Evolutionary conservation across 2,888 invertebrate species (phyloP).

Genomic region (Rhagium mordax): DNA sequence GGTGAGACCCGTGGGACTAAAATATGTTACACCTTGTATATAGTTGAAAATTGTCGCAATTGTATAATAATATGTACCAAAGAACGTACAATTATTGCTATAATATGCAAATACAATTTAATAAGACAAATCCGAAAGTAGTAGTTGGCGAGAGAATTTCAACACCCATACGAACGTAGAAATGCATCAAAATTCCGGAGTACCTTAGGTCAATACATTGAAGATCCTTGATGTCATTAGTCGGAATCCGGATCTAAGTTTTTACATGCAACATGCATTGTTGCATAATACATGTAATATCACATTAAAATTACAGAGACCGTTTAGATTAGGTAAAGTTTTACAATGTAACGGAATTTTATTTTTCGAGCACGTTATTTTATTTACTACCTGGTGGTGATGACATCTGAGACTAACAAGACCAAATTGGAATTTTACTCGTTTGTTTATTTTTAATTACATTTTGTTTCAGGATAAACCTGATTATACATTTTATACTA

Average conservation of each 20-base stretch:
- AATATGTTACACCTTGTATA: too few relatives aligned
- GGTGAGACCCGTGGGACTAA: too few relatives aligned
- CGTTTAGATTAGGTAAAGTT: not conserved
- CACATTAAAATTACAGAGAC: not conserved
- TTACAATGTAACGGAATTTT: not conserved
- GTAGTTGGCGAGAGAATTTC: conserved; percentile 15
- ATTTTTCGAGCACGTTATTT: not conserved
- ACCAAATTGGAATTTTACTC: not conserved
- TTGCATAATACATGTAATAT: conserved; percentile 11
- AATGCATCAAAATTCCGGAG: conserved; percentile 26
- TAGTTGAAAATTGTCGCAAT: too few relatives aligned
- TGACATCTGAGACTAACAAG: too few relatives aligned
- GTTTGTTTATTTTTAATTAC: too few relatives aligned
- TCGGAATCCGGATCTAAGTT: conserved; percentile 28
- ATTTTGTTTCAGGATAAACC: too few relatives aligned
- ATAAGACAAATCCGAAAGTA: conserved; percentile 4
- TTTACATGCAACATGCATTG: conserved; percentile 4
- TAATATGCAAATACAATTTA: not conserved
- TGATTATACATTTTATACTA: too few relatives aligned
- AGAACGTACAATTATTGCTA: not conserved
- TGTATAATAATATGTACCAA: too few relatives aligned
- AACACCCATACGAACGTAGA: conserved; percentile 4
- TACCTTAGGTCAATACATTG: conserved; percentile 16
- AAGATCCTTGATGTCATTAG: conserved; percentile 13
- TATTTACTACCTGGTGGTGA: too few relatives aligned